These are phyloP conservation scores for Agelaius phoeniceus DNA, from an alignment of 2,113 vertebrate genomes.

Conservation along the genomic window DNA sequence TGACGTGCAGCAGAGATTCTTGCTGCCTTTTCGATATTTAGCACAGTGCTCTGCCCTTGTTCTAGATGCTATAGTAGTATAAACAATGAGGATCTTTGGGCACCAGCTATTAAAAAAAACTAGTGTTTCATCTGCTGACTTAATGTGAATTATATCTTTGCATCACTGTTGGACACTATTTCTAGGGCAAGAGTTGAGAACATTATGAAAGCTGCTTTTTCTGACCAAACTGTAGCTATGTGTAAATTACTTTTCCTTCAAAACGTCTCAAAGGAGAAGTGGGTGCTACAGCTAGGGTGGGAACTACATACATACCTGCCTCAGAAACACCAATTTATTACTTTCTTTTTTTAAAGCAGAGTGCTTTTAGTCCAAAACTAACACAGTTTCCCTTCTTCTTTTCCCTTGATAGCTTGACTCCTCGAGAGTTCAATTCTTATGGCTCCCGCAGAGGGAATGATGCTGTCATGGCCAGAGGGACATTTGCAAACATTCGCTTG, in stretches of 20 bases:
- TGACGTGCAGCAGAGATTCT: not conserved
- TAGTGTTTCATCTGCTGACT: not conserved
- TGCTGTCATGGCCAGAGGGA: constrained; percentile 93
- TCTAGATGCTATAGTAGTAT: not conserved
- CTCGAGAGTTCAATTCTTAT: constrained; percentile 95
- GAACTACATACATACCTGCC: not conserved
- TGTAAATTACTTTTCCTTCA: not conserved
- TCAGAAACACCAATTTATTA: not conserved
- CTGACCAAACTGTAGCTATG: not conserved
- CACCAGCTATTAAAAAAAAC: not conserved
- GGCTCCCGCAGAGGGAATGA: constrained; percentile 96
- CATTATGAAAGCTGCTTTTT: not conserved
- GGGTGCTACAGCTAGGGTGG: not conserved
- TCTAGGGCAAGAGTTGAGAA: not conserved
- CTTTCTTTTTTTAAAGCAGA: not conserved
- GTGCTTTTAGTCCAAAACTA: not conserved
- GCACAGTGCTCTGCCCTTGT: not conserved
- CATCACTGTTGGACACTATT: not conserved
- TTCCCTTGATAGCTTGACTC: constrained; percentile 76
- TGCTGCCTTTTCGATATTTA: not conserved
- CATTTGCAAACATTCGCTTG: constrained; percentile 96
- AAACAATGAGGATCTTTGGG: not conserved
- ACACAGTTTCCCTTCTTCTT: not conserved
- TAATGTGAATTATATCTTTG: not conserved
- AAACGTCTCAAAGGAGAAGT: not conserved